phyloP scores from a whole-genome alignment of 2,797 vertebrate genomes.

The Prunella strophiata region DNA sequence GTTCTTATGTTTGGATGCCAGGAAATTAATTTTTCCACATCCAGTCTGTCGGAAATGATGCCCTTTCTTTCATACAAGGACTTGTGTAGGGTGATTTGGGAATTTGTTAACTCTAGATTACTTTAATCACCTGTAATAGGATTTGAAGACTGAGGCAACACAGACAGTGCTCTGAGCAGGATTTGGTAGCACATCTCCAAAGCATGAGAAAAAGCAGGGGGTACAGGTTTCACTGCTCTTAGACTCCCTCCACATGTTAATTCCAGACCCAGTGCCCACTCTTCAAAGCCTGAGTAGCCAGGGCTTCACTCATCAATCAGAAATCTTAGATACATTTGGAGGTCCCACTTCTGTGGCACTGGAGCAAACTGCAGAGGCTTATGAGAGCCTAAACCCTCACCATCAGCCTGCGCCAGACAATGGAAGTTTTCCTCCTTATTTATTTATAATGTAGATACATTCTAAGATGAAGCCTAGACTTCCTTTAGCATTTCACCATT shows the following conservation, averaged over 20 bases:
- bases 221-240: neutral
- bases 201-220: neutral
- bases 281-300: neutral
- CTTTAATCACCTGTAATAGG: constrained; percentile 32
- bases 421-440: rapidly evolving
- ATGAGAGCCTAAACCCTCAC: neutral
- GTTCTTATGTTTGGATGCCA: constrained; percentile 52
- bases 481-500: neutral
- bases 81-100: neutral
- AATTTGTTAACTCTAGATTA: constrained; percentile 32
- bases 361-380: neutral
- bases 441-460: neutral
- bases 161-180: neutral
- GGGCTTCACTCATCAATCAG: neutral
- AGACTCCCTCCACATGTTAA: neutral
- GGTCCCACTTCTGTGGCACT: neutral
- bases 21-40: constrained; percentile 53
- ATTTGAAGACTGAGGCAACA: constrained; percentile 29
- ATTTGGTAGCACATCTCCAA: neutral
- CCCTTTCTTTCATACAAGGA: constrained; percentile 36
- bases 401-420: neutral
- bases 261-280: neutral
- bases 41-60: constrained; percentile 43
- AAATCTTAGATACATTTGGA: neutral
- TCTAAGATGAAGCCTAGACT: neutral